Base-by-base conservation (phyloP, 2,797 vertebrate genomes). In the Lepilemur ruficaudatus region DNA sequence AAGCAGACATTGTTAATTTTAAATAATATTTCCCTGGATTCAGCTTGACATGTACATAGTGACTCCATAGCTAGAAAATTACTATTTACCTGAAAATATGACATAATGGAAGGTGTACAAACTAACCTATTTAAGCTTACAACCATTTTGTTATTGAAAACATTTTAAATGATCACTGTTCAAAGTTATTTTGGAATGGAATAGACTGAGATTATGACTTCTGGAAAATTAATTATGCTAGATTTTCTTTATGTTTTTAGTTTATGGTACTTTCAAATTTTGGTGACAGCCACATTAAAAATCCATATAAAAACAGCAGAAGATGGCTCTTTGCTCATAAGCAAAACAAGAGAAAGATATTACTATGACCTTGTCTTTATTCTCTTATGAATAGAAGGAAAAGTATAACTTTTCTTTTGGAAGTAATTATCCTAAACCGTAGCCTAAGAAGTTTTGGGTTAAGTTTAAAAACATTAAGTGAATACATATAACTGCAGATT, bases 121-220 rank as follows among this genome's bases (percentile, higher is more conserved):
- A 78, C 10, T 61, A 52, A 83, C 13, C 6, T 85, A 65, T 30
- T 67, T 55, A 86, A 78, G 13, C 32, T 85, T 75, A 69, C 78
- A 91, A 82, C 25, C 1, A 88, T 52, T 93, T 92, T 85, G 12
- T 67, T 69, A 81, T 69, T 69, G 10, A 91, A 92, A 95, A 67
- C 69, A 55, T 63, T 22, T 52, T 35, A 46, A 80, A 85, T 6
- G 14, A 78, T 63, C 46, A 84, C 7, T 9, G 88, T 91, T 97
- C 50, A 84, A 41, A 87, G 59, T 91, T 91, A 81, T 79, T 95
- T 73, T 79, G 50, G 38, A 89, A 85, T 41, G 13, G 12, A 91
- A 81, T 90, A 88, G 43, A 91, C 13, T 96, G 38, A 65, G 28
- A 59, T n/a, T 81, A 43, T 82, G 30, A 94, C 86, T 94, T 93